These are phyloP conservation scores for Corbicula japonica DNA, from an alignment of 2,888 invertebrate genomes.

Conservation along the genomic window DNA sequence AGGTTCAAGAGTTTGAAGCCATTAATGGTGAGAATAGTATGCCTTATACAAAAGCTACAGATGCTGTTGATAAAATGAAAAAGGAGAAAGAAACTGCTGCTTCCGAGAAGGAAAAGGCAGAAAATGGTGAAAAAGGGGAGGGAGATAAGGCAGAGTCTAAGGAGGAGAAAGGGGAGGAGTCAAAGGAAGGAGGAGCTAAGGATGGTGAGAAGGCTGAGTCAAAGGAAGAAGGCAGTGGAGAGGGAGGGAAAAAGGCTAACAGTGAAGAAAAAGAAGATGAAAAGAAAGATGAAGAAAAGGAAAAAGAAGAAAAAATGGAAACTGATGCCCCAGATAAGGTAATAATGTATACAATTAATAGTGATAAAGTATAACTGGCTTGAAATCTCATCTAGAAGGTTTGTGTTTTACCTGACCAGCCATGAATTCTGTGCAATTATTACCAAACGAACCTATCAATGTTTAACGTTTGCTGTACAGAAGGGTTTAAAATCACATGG, in stretches of 20 bases:
- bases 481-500: no score
- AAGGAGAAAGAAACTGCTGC: conserved; percentile 72
- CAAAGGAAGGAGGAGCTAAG: conserved; percentile 46
- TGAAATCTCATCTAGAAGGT: no score
- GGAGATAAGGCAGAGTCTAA: conserved; percentile 72
- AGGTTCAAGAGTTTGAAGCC: conserved; percentile 99
- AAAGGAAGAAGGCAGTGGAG: conserved; percentile 73
- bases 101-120: conserved; percentile 32
- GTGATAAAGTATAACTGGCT: conserved; percentile 35
- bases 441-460: no score
- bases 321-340: conserved; percentile 36
- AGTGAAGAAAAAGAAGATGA: conserved; percentile 48
- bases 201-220: conserved; percentile 51
- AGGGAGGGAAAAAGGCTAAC: conserved; percentile 71
- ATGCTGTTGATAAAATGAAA: conserved; percentile 89
- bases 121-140: conserved; percentile 87
- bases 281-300: conserved; percentile 51
- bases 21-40: conserved; percentile 99
- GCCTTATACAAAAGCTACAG: conserved; percentile 89
- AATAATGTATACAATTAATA: background rate
- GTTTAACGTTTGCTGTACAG: no score
- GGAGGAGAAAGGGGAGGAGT: conserved; percentile 52
- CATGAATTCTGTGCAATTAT: no score
- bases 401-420: no score
- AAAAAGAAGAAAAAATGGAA: conserved; percentile 42